Conservation (phyloP, 2,888 invertebrate species). For the Cheilosia scutellata region DNA sequence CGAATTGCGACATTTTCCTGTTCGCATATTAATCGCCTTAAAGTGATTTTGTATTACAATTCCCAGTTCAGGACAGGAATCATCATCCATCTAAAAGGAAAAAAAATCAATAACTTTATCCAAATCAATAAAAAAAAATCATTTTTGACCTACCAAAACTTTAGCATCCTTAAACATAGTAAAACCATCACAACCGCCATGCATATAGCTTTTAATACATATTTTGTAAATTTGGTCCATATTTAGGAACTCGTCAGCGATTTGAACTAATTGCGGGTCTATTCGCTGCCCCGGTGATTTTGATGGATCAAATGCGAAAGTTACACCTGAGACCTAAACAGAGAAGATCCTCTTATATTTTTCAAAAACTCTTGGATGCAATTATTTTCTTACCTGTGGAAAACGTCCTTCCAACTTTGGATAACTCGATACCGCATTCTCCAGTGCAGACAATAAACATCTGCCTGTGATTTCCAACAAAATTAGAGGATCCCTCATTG, state of each 20-base stretch:
- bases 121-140: background rate
- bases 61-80: slow-evolving; percentile 93
- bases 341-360: background rate
- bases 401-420: slow-evolving; percentile 95
- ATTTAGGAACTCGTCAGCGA: slow-evolving; percentile 94
- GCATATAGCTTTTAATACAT: slow-evolving; percentile 93
- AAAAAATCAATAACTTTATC: slow-evolving; percentile 17
- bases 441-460: slow-evolving; percentile 89
- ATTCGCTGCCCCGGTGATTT: slow-evolving; percentile 89
- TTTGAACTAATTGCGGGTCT: slow-evolving; percentile 89
- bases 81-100: slow-evolving; percentile 89
- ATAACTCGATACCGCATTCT: slow-evolving; percentile 94
- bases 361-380: background rate
- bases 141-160: slow-evolving; percentile 87
- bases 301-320: slow-evolving; percentile 90
- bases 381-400: slow-evolving; percentile 87
- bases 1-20: slow-evolving; percentile 89
- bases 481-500: slow-evolving; percentile 93
- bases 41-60: slow-evolving; percentile 95
- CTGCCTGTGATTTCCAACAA: slow-evolving; percentile 90
- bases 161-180: slow-evolving; percentile 90
- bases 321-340: slow-evolving; percentile 88
- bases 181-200: slow-evolving; percentile 94
- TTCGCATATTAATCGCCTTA: slow-evolving; percentile 92
- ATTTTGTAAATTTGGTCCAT: slow-evolving; percentile 89